These are phyloP conservation scores for Cyprinodon tularosa DNA, from an alignment of 2,113 vertebrate species.

Conservation along the genomic window DNA sequence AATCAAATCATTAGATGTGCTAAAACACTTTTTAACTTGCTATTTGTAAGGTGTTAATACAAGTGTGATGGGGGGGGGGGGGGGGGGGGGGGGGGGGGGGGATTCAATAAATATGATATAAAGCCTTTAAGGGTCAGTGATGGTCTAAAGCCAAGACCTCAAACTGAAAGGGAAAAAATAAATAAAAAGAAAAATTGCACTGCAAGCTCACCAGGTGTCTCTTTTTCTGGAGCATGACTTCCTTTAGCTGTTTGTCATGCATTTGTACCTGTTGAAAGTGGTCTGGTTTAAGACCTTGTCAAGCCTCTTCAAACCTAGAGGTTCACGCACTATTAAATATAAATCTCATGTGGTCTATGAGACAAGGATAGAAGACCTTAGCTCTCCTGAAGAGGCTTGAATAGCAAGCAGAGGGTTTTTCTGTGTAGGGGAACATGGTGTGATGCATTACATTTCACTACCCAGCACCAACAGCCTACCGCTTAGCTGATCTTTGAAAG, in stretches of 20 bases:
- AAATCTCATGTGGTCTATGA: slow-evolving; percentile 65
- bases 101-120: slow-evolving; percentile 67
- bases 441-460: slow-evolving; percentile 77
- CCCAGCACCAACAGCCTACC: slow-evolving; percentile 78
- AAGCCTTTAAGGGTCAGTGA: slow-evolving; percentile 33
- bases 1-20: slow-evolving; percentile 65
- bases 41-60: slow-evolving; percentile 59
- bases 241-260: slow-evolving; percentile 38
- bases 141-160: slow-evolving; percentile 22
- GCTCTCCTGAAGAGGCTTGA: slow-evolving; percentile 50
- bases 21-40: slow-evolving; percentile 30
- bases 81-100: slow-evolving; percentile 24
- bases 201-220: slow-evolving; percentile 36
- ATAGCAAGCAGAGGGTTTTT: slow-evolving; percentile 59
- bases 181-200: slow-evolving; percentile 45
- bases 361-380: slow-evolving; percentile 51
- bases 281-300: slow-evolving; percentile 53
- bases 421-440: slow-evolving; percentile 61
- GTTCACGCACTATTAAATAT: slow-evolving; percentile 71
- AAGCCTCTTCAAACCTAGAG: slow-evolving; percentile 59
- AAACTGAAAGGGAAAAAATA: not conserved
- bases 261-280: slow-evolving; percentile 39
- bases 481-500: slow-evolving; percentile 88
- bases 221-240: slow-evolving; percentile 37
- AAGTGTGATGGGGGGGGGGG: slow-evolving; percentile 33